Base-by-base conservation (phyloP, 2,113 vertebrate genomes). In the Neogobius melanostomus region DNA sequence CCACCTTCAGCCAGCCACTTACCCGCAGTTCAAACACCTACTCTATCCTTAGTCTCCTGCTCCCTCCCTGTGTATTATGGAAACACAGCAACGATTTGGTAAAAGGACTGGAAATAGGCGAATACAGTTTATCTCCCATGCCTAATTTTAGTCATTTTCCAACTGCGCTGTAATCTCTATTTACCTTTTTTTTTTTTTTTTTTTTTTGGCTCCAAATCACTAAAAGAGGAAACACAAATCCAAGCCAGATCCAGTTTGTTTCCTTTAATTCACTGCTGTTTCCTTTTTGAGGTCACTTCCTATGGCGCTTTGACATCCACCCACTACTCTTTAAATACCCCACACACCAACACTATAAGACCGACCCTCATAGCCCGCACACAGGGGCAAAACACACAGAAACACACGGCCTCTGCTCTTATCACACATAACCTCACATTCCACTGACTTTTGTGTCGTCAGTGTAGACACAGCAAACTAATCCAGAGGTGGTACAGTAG, bases 201-300 rank as follows among this genome's bases (percentile, higher is more conserved):
- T 68, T 21, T 21, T 21, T 21, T 21, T 1, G 21, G 63, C 60
- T 74, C 75, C 52, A 67, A 36, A 57, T 68, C 69, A 52, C 67
- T 49, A 63, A 63, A 16, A 54, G 69, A 79, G 82, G 86, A 89
- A 90, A 67, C 36, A 7, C 56, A 81, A 79, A 87, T 82, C 79
- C 75, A 85, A 82, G 81, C 61, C 80, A 74, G 79, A 74, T 69
- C 64, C 60, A 62, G 53, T 61, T 79, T 17, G 44, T 78, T 92
- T 93, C 92, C 92, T 91, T 71, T 84, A 71, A 90, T 91, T 92
- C 88, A 92, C 82, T 45, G 4, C 70, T 66, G 14, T 51, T 80
- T 91, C 92, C 90, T 90, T 81, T 77, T 82, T 86, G 82, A 84
- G 71, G 71, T 89, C 82, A 88, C 68, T 88, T 89, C 85, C 86